phyloP scores from a whole-genome alignment of 2,797 vertebrate genomes.

The Schizothorax lantsangensis region DNA sequence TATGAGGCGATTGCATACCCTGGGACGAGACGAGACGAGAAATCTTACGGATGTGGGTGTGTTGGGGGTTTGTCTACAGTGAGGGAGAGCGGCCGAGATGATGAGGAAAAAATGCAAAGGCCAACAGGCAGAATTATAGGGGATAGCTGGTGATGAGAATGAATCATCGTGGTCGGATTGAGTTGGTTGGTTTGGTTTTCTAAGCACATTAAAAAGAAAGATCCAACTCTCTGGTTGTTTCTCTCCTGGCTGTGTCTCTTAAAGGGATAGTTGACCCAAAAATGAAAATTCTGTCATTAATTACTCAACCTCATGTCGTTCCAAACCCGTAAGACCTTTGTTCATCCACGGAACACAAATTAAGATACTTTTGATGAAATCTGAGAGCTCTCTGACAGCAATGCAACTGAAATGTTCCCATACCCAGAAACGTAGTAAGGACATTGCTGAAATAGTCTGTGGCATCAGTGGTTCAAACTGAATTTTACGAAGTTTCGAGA shows the following conservation, averaged over 20 bases:
- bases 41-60: constrained; percentile 37
- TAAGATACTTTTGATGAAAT: too few relatives aligned
- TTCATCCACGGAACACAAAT: neutral
- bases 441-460: too few relatives aligned
- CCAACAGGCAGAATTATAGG: constrained; percentile 55
- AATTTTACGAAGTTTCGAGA: too few relatives aligned
- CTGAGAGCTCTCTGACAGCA: too few relatives aligned
- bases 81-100: neutral
- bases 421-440: too few relatives aligned
- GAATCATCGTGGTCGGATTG: constrained; percentile 61
- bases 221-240: constrained; percentile 15
- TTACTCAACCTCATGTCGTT: neutral
- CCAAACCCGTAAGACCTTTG: neutral
- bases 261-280: neutral
- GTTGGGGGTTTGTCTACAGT: constrained; percentile 41
- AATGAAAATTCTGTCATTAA: neutral
- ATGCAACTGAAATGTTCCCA: too few relatives aligned
- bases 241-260: neutral
- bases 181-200: constrained; percentile 51
- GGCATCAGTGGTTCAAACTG: too few relatives aligned
- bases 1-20: constrained; percentile 53
- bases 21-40: constrained; percentile 52
- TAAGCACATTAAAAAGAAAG: constrained; percentile 29
- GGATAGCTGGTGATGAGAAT: constrained; percentile 55
- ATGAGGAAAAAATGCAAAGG: constrained; percentile 54